These are phyloP conservation scores for Pseudococcus jackbeardsleyi DNA, from an alignment of 2,888 invertebrate genomes.

Conservation along the genomic window DNA sequence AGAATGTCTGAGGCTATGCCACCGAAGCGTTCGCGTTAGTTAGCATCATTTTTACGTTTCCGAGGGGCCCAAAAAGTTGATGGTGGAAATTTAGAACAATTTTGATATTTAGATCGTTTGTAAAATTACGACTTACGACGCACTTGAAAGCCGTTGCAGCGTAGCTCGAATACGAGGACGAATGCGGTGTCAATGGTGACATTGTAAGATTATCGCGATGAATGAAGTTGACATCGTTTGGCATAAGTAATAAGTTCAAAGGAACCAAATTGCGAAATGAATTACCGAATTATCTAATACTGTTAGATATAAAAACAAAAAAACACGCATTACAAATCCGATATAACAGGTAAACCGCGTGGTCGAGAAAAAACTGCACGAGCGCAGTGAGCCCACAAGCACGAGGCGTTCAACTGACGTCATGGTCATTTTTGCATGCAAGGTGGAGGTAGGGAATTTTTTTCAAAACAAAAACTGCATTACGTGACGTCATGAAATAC, in stretches of 20 bases:
- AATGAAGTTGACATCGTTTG: neutral
- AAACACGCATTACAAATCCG: too few species aligned
- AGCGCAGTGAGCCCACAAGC: too few species aligned
- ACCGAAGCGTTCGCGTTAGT: neutral
- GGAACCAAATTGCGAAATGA: neutral
- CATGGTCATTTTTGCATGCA: too few species aligned
- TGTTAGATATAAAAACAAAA: neutral
- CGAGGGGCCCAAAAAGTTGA: neutral
- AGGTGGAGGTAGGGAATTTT: too few species aligned
- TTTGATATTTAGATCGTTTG: neutral
- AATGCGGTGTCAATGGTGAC: neutral
- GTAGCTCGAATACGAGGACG: neutral
- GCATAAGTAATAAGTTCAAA: neutral
- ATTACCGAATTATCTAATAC: neutral
- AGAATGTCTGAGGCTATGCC: conserved; percentile 19
- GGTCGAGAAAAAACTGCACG: too few species aligned
- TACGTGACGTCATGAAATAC: too few species aligned
- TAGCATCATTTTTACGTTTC: neutral
- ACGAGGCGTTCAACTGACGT: too few species aligned
- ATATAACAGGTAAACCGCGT: too few species aligned
- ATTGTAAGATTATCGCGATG: neutral
- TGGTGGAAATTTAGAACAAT: neutral
- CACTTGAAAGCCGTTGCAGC: neutral
- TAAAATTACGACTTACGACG: too few species aligned
- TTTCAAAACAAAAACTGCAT: too few species aligned